These are phyloP conservation scores for Crepidodera aurea DNA, from an alignment of 2,888 invertebrate genomes.

Conservation along the genomic window DNA sequence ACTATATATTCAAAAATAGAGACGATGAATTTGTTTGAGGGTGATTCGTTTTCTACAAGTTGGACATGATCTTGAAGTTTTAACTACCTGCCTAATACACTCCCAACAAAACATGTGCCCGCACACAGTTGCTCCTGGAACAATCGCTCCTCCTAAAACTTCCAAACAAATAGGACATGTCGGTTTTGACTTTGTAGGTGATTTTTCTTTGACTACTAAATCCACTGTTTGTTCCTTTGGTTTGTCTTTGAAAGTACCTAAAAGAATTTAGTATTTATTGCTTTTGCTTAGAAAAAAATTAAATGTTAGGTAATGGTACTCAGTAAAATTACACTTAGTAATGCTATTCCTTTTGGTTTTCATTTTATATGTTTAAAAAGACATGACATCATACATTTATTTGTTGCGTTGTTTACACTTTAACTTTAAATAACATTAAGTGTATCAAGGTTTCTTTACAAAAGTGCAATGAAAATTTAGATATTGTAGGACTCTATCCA, in stretches of 20 bases:
- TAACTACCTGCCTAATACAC: slow-evolving; percentile 22
- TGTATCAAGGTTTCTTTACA: too few relatives aligned
- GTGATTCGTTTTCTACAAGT: slow-evolving; percentile 30
- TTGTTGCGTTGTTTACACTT: too few relatives aligned
- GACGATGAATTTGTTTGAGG: slow-evolving; percentile 26
- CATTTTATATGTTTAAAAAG: too few relatives aligned
- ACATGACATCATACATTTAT: too few relatives aligned
- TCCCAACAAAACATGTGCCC: slow-evolving; percentile 31
- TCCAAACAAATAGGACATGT: slow-evolving; percentile 29
- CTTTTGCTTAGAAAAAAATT: not conserved
- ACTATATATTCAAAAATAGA: too few relatives aligned
- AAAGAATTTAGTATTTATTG: not conserved
- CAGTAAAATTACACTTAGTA: too few relatives aligned
- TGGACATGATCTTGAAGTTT: slow-evolving; percentile 23
- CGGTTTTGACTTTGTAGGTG: slow-evolving; percentile 23
- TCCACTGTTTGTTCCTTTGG: slow-evolving; percentile 2
- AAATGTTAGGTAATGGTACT: too few relatives aligned
- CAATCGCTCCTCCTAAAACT: slow-evolving; percentile 12
- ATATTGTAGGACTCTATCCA: too few relatives aligned
- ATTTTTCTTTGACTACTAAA: not conserved
- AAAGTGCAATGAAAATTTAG: too few relatives aligned
- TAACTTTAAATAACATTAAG: too few relatives aligned
- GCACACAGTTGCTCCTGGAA: slow-evolving; percentile 24
- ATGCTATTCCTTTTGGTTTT: too few relatives aligned
- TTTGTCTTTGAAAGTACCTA: slow-evolving; percentile 3